These are phyloP conservation scores for Alouatta palliata DNA, from an alignment of 2,113 vertebrate genomes.

Conservation along the genomic window DNA sequence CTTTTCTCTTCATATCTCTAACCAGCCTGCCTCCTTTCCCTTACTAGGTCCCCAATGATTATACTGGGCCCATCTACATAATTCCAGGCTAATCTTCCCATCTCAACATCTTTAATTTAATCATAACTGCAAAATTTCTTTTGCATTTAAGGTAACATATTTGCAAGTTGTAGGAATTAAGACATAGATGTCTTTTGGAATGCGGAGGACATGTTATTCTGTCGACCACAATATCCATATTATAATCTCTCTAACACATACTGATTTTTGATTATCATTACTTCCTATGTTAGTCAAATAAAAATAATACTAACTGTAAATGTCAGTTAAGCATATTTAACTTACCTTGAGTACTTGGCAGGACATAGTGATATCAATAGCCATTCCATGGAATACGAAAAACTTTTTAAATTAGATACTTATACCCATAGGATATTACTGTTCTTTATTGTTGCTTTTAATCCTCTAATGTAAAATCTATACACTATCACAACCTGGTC, in stretches of 20 bases:
- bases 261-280: neutral
- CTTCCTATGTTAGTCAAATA: neutral
- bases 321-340: constrained; percentile 5
- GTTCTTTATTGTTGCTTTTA: neutral
- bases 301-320: neutral
- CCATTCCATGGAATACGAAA: neutral
- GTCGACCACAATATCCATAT: neutral
- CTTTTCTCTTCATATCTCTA: neutral
- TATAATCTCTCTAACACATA: neutral
- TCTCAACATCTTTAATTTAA: neutral
- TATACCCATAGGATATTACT: neutral
- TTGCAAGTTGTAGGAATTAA: neutral
- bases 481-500: neutral
- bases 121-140: neutral
- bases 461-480: neutral
- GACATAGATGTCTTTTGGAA: neutral
- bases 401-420: neutral
- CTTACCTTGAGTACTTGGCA: neutral
- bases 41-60: neutral
- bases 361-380: neutral
- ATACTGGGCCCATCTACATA: neutral
- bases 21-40: neutral
- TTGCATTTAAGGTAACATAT: neutral
- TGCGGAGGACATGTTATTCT: neutral
- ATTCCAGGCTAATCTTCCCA: neutral